Conservation (phyloP, 2,797 vertebrate genomes). For the Fratercula arctica region DNA sequence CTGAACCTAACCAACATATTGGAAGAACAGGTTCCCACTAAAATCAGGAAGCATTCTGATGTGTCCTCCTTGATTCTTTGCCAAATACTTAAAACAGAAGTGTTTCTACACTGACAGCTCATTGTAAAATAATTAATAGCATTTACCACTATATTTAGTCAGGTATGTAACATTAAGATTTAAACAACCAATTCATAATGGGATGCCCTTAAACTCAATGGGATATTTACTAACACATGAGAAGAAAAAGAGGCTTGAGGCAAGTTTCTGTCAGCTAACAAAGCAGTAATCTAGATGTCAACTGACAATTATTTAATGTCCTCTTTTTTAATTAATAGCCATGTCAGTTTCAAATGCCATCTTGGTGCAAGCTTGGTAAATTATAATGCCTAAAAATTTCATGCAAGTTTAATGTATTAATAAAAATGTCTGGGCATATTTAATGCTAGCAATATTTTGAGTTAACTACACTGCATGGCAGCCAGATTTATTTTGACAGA, state of each 20-base stretch:
- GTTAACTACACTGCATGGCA: constrained; percentile 60
- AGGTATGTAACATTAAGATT: not conserved
- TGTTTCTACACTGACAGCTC: not conserved
- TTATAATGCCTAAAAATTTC: constrained; percentile 64
- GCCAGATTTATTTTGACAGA: constrained; percentile 67
- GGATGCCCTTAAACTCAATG: constrained; percentile 8
- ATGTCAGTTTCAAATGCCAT: constrained; percentile 59
- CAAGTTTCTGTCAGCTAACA: constrained; percentile 31
- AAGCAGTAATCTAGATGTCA: constrained; percentile 49
- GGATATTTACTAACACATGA: constrained; percentile 46
- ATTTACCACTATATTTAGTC: constrained; percentile 6
- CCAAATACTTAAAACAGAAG: not conserved
- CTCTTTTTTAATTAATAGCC: constrained; percentile 63
- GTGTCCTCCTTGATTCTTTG: not conserved
- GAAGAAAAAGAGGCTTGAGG: constrained; percentile 17
- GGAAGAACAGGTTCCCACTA: not conserved
- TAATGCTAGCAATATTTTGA: constrained; percentile 69
- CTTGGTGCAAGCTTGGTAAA: constrained; percentile 67
- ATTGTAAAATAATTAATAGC: not conserved
- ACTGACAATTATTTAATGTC: constrained; percentile 57
- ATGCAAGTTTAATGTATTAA: constrained; percentile 70
- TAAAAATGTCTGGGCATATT: constrained; percentile 69
- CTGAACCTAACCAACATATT: not conserved
- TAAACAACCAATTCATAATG: constrained; percentile 1
- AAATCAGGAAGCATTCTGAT: not conserved